Percentiles rank a stretch among this genome's conserved stretches.
Evolutionary conservation across 2,113 vertebrate species (phyloP).

Genomic region (Microcebus lehilahytsara): DNA sequence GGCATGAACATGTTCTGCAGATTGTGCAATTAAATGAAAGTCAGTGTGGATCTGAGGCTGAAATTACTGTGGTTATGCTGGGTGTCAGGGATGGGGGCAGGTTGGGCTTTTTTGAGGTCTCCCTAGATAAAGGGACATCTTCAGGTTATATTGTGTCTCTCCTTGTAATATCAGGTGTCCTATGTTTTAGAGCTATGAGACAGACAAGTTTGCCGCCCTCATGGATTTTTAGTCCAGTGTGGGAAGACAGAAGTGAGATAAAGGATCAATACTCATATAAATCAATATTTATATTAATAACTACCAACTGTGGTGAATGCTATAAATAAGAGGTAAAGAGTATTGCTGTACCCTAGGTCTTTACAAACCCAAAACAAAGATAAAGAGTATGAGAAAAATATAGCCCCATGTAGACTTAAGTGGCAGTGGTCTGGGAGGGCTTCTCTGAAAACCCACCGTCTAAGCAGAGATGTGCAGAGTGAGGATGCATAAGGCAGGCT

Average conservation of each 20-base stretch:
- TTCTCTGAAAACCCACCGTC: neutral
- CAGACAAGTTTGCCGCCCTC: neutral
- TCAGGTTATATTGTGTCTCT: neutral
- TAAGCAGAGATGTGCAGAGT: no score
- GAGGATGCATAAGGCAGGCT: neutral
- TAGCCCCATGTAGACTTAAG: neutral
- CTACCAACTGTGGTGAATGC: neutral
- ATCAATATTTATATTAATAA: neutral
- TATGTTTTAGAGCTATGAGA: neutral
- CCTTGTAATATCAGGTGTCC: neutral
- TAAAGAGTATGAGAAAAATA: neutral
- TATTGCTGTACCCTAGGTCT: no score
- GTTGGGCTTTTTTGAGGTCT: neutral
- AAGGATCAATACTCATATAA: neutral
- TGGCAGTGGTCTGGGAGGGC: neutral
- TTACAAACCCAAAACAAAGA: neutral
- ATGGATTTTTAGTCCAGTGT: neutral
- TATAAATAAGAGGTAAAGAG: neutral
- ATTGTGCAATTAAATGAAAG: neutral
- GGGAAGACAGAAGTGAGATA: neutral
- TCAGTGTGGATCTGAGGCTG: neutral
- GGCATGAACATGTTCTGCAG: neutral
- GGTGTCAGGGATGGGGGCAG: neutral
- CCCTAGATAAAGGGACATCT: neutral
- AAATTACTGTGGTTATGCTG: no score